Base-by-base conservation (phyloP, 2,888 invertebrate genomes). In the Peribatodes rhomboidaria region DNA sequence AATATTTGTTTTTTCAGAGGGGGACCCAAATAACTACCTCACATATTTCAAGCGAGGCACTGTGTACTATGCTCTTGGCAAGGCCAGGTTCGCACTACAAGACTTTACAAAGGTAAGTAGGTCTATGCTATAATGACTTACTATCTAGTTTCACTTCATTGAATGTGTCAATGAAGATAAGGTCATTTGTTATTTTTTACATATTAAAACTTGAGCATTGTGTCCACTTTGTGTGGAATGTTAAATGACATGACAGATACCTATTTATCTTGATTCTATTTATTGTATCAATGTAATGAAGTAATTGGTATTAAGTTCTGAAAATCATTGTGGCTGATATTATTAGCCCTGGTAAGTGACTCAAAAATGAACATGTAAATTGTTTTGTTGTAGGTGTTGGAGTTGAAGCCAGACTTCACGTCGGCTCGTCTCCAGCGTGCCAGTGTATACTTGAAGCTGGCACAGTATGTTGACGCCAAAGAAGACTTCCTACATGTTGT, bases 41-140 rank as follows among this genome's bases (percentile, higher is more conserved):
- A 98, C 98, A 56, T 98, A 98, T 84, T 99, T 98, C 87, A 97
- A 98, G 87, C 94, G 99, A 77, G 99, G 98, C 47, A 99, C 99
- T 0, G 98, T 99, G 0, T 99, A 98, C 90, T 95, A 99, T 83
- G 99, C 99, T 9, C 94, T 99, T 75, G 99, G 99, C 52, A 99
- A 98, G 93, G 97, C 99, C 0, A 98, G 98, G 85, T 97, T 98
- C 82, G 99, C 99, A 0, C 93, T 99, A 37, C 96, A 97, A 78
- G 99, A 99, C 92, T 96, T 99, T 75, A 97, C 97, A 75, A 96
- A 95, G 90, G 92, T 90, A 73, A 76, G 10, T 33, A 16, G n/a
- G 7, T 47, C 0, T 13, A 47, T 14, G 14, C 46, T 27, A 7
- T 9, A 20, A n/a, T 31, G 14, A 2, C 10, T 35, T 49, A n/a